Evolutionary conservation across 2,888 invertebrate genomes (phyloP).

Genomic region (Dichetophora obliterata): DNA sequence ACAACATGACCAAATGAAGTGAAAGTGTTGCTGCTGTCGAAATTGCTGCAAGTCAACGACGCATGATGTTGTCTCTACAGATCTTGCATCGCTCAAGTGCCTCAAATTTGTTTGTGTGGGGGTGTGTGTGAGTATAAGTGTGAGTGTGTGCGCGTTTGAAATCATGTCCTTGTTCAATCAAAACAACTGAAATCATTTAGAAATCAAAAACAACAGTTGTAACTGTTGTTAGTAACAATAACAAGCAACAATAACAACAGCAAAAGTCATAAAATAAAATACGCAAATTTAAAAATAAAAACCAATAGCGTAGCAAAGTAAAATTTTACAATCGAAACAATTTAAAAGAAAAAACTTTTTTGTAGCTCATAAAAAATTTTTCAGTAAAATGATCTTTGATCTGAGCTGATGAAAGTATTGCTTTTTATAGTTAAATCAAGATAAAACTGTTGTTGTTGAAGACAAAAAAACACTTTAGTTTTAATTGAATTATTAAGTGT

Average conservation of each 20-base stretch:
- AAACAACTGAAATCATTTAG: constrained; percentile 33
- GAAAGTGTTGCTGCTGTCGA: constrained; percentile 29
- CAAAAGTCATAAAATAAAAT: background rate
- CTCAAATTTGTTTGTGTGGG: background rate
- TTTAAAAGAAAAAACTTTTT: no score
- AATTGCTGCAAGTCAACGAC: background rate
- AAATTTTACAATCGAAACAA: no score
- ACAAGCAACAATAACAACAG: constrained; percentile 2
- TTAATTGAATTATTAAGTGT: no score
- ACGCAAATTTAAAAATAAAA: background rate
- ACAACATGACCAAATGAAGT: constrained; percentile 16
- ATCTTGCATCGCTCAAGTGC: constrained; percentile 4
- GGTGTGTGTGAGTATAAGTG: background rate
- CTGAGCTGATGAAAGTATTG: no score
- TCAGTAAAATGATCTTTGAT: no score
- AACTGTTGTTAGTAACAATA: constrained; percentile 7
- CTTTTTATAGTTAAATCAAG: no score
- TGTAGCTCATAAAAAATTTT: no score
- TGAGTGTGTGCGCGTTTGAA: constrained; percentile 10
- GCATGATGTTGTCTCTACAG: constrained; percentile 14
- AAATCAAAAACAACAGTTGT: constrained; percentile 14
- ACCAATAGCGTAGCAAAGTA: no score
- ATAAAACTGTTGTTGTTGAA: no score
- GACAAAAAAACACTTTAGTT: no score
- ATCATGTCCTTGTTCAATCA: constrained; percentile 44